A percentile compares a stretch with the other conserved stretches of the same genome.
Conservation (phyloP, 2,797 vertebrate species). For the Tiaroga cobitis region DNA sequence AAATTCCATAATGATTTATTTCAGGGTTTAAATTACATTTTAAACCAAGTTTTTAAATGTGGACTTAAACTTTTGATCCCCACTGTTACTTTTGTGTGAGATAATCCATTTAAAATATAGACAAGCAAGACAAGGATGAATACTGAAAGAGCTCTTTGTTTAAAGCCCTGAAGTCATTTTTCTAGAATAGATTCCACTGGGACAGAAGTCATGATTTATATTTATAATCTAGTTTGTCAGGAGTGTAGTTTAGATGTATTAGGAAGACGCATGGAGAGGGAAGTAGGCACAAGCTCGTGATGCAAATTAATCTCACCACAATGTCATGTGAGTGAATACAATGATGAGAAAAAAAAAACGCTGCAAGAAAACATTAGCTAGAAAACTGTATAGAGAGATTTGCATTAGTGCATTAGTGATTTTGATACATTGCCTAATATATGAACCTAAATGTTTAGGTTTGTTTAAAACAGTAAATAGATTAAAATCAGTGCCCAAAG, state of each 20-base stretch:
- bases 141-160: not conserved
- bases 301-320: not conserved
- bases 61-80: not conserved
- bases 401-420: not conserved
- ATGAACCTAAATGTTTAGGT: not conserved
- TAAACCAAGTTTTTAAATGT: not conserved
- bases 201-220: not conserved
- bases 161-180: not conserved
- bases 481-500: not conserved
- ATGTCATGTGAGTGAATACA: conserved; percentile 42
- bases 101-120: not conserved
- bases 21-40: not conserved
- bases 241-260: no score
- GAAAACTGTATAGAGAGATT: not conserved
- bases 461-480: not conserved
- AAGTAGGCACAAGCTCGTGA: conserved; percentile 8
- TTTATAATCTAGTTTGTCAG: not conserved
- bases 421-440: not conserved
- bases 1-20: not conserved
- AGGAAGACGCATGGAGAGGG: not conserved
- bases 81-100: not conserved
- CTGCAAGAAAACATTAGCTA: not conserved
- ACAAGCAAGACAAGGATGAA: not conserved
- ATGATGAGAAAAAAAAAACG: not conserved
- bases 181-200: not conserved